A percentile compares a stretch with the other conserved stretches of the same genome.
These are phyloP conservation scores for Lymantria dispar DNA, from an alignment of 2,888 invertebrate genomes.

Conservation along the genomic window DNA sequence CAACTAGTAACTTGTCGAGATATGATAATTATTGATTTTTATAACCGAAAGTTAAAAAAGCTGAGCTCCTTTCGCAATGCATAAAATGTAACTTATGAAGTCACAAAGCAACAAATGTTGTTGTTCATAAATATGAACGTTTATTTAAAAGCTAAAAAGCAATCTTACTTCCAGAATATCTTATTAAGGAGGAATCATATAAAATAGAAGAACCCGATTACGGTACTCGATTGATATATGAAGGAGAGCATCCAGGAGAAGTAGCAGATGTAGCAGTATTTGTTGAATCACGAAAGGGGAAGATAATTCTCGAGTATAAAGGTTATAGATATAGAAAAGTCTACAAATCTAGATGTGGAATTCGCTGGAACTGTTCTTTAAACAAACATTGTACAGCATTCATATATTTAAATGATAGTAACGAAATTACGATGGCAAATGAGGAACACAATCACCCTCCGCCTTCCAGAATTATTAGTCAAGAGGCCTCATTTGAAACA, in stretches of 20 bases:
- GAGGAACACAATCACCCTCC: constrained; percentile 49
- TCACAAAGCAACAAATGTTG: too few species aligned
- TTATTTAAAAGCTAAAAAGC: neutral
- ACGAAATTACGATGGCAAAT: constrained; percentile 55
- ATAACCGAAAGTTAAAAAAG: too few species aligned
- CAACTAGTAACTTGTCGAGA: too few species aligned
- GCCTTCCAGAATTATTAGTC: neutral
- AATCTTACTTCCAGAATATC: neutral
- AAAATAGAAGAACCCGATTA: neutral
- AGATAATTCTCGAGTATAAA: constrained; percentile 53
- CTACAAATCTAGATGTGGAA: constrained; percentile 51
- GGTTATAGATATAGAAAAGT: constrained; percentile 57
- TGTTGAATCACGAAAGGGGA: constrained; percentile 52
- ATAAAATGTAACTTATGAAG: too few species aligned
- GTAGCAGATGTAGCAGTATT: constrained; percentile 44
- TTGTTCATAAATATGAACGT: too few species aligned
- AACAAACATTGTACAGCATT: constrained; percentile 55
- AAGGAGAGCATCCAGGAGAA: constrained; percentile 22
- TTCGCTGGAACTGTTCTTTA: constrained; percentile 58
- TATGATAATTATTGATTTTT: too few species aligned
- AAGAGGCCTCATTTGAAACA: constrained; percentile 27
- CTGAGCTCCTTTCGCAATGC: too few species aligned
- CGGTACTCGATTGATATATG: constrained; percentile 6
- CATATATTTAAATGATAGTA: constrained; percentile 51
- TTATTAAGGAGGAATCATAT: neutral